Base-by-base conservation (phyloP, 2,797 vertebrate genomes). In the Tragopan temminckii region DNA sequence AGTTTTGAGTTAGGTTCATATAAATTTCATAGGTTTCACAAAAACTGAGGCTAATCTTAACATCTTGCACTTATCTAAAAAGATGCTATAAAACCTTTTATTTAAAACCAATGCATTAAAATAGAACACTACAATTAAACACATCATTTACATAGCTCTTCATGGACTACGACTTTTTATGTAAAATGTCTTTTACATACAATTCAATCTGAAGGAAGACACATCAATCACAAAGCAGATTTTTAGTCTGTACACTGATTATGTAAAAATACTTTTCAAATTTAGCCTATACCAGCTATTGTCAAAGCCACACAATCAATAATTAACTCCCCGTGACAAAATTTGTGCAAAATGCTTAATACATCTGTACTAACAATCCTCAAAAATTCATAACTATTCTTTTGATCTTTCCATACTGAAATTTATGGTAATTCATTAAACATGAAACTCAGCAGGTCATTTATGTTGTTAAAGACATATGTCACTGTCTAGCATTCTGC, bases 61-160 rank as follows among this genome's bases (percentile, higher is more conserved):
- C 50, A 90, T 70, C 85, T 93, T 75, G 66, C 20, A 69, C 13
- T 84, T 85, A 85, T 64, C 21, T 94, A 96, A 85, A 57, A 94
- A 85, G 48, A 11, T 66, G 45, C 19, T 21, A 45, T 59, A 62
- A 86, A 88, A 80, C 69, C 5, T 72, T 64, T 64, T 71, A 33
- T 86, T 70, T 93, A 77, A 70, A 95, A 92, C 15, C 35, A 52
- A 48, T 93, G 75, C 11, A 85, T 85, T 96, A 90, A 95, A 95
- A 92, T 93, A 88, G 94, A 96, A 85, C 68, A 61, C 38, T 48
- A 58, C 27, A 84, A 50, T 92, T 70, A 94, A 72, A 90, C 31
- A 46, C 55, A 90, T 46, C 55, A 75, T 93, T 82, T 86, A 52
- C 23, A 35, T 12, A 55, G 6, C 1, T 5, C 25, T 80, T 85